A percentile compares a stretch with the other conserved stretches of the same genome.
Conservation (phyloP, 2,888 invertebrate genomes). For the Rotaria socialis region DNA sequence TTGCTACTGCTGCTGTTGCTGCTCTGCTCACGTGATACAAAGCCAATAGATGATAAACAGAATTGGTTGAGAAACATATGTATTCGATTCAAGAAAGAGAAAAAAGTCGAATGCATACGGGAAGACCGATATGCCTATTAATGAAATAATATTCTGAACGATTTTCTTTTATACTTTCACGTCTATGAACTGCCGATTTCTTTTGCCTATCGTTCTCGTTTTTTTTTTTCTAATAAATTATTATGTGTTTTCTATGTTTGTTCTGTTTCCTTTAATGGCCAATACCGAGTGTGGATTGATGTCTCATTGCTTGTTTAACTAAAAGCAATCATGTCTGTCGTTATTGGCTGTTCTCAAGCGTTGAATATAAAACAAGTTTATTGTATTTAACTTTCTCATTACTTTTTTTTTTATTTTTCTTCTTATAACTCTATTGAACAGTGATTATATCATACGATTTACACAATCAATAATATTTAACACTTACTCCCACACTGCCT, state of each 20-base stretch:
- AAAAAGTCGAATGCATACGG: not conserved
- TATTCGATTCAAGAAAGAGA: not conserved
- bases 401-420: not conserved
- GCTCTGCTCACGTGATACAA: not conserved
- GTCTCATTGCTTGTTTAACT: not conserved
- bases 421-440: not conserved
- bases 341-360: not conserved
- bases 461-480: not conserved
- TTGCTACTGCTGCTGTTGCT: not conserved
- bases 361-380: not conserved
- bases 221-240: not conserved
- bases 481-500: conserved; percentile 1
- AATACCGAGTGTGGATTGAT: not conserved
- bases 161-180: not conserved
- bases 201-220: not conserved
- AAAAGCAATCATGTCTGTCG: not conserved
- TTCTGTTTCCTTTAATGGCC: conserved; percentile 1
- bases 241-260: conserved; percentile 19
- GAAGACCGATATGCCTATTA: not conserved
- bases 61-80: not conserved
- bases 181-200: not conserved
- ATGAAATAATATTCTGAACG: not conserved
- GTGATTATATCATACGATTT: not conserved
- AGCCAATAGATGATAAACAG: not conserved
- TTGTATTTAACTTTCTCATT: not conserved